Evolutionary conservation across 2,888 invertebrate species (phyloP).

Genomic region (Serripes groenlandicus): DNA sequence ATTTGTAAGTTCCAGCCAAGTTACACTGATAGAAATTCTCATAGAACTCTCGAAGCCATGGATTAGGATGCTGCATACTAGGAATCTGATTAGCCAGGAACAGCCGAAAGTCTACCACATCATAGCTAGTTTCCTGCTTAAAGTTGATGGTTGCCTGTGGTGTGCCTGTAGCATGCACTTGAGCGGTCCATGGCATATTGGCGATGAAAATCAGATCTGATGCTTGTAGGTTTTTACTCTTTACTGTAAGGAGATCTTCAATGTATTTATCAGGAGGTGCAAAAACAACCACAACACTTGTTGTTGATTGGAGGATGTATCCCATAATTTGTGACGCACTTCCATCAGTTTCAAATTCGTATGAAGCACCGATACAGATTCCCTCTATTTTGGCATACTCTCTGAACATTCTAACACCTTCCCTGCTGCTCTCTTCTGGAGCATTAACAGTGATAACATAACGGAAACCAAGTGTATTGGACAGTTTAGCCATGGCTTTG

Average conservation of each 20-base stretch:
- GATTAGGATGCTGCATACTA: conserved; percentile 65
- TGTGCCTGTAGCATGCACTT: conserved; percentile 8
- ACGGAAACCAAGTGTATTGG: conserved; percentile 73
- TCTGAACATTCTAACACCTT: conserved; percentile 71
- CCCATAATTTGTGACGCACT: conserved; percentile 70
- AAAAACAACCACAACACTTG: conserved; percentile 81
- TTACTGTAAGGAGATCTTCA: conserved; percentile 70
- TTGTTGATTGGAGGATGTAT: conserved; percentile 74
- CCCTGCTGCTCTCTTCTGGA: conserved; percentile 75
- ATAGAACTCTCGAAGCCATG: conserved; percentile 82
- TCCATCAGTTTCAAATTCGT: conserved; percentile 81
- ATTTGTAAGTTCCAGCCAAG: conserved; percentile 68
- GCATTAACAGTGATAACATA: conserved; percentile 81
- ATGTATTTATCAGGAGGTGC: conserved; percentile 75
- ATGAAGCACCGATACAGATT: conserved; percentile 78
- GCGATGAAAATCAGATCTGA: conserved; percentile 73
- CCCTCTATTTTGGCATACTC: conserved; percentile 69
- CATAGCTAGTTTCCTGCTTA: conserved; percentile 26
- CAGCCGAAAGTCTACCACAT: conserved; percentile 33
- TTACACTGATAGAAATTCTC: conserved; percentile 74
- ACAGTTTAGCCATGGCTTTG: conserved; percentile 78
- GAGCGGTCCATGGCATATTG: conserved; percentile 74
- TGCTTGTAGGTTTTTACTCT: conserved; percentile 42
- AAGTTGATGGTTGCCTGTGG: conserved; percentile 51
- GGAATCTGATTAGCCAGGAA: conserved; percentile 46